These are phyloP conservation scores for Ciona savignyi DNA, from an alignment of 23 tunicate genomes.

Conservation along the genomic window DNA sequence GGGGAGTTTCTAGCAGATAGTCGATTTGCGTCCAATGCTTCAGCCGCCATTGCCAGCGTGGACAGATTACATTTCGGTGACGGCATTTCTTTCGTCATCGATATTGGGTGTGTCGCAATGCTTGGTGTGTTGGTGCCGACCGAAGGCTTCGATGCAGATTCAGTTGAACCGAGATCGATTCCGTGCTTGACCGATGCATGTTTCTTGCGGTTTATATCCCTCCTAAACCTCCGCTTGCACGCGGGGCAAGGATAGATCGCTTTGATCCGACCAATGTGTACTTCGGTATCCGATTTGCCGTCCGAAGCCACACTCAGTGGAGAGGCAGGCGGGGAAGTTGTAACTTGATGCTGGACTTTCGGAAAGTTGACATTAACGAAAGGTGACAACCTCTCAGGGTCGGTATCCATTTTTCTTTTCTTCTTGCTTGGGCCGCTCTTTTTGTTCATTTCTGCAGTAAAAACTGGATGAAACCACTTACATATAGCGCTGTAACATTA, in stretches of 20 bases:
- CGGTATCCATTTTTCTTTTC: not conserved
- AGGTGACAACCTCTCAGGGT: not conserved
- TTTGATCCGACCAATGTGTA: not conserved
- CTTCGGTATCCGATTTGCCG: not conserved
- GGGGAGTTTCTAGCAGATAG: not conserved
- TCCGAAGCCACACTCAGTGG: not conserved
- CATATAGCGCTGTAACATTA: no score
- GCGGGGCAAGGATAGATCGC: conserved; percentile 40
- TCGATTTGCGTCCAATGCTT: not conserved
- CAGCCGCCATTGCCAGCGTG: conserved; percentile 11
- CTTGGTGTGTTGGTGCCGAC: not conserved
- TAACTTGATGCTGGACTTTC: not conserved
- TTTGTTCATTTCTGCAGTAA: not conserved
- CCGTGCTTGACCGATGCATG: conserved; percentile 38
- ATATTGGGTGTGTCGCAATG: not conserved
- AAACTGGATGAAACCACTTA: not conserved
- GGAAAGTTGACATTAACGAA: not conserved
- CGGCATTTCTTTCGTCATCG: not conserved
- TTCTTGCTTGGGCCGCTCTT: not conserved
- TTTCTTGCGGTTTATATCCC: conserved; percentile 37
- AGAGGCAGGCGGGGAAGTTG: not conserved
- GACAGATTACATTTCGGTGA: conserved; percentile 4
- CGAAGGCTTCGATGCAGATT: no score
- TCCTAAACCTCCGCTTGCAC: conserved; percentile 45
- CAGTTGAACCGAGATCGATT: not conserved